Evolutionary conservation across 1,140 invertebrate species (phyloP).

Genomic region (Nebria ingens): DNA sequence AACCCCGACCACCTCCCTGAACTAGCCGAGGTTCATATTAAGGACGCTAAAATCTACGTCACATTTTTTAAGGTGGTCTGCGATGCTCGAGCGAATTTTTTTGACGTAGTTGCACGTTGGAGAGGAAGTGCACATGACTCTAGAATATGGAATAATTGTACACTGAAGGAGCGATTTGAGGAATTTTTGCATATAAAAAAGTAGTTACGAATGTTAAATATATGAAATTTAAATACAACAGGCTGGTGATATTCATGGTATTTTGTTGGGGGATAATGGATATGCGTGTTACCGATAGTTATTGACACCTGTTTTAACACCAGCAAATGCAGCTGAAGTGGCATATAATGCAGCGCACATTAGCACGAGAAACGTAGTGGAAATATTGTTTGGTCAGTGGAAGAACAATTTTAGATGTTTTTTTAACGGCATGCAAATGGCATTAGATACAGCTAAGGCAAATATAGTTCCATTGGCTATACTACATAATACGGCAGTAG

Average conservation of each 20-base stretch:
- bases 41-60: too few species aligned
- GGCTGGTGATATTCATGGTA: not conserved
- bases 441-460: slow-evolving; percentile 29
- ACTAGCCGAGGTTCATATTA: too few species aligned
- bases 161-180: slow-evolving; percentile 22
- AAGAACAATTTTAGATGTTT: slow-evolving; percentile 17
- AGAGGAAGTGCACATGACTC: slow-evolving; percentile 28
- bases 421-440: slow-evolving; percentile 17
- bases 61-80: too few species aligned
- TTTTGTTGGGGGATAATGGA: slow-evolving; percentile 21
- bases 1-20: too few species aligned
- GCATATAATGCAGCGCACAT: slow-evolving; percentile 32
- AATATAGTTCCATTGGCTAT: slow-evolving; percentile 19
- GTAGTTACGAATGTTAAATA: not conserved
- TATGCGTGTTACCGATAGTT: slow-evolving; percentile 19
- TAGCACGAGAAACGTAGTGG: slow-evolving; percentile 29
- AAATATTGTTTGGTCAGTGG: slow-evolving; percentile 30
- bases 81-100: too few species aligned
- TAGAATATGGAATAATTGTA: slow-evolving; percentile 26
- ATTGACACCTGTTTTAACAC: slow-evolving; percentile 21
- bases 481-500: not conserved
- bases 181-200: slow-evolving; percentile 12
- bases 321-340: slow-evolving; percentile 19
- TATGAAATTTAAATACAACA: too few species aligned
- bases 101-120: slow-evolving; percentile 31